Percentiles rank a stretch among this genome's conserved stretches.
Evolutionary conservation across 2,888 invertebrate genomes (phyloP).

Genomic region (Metopia argyrocephala): DNA sequence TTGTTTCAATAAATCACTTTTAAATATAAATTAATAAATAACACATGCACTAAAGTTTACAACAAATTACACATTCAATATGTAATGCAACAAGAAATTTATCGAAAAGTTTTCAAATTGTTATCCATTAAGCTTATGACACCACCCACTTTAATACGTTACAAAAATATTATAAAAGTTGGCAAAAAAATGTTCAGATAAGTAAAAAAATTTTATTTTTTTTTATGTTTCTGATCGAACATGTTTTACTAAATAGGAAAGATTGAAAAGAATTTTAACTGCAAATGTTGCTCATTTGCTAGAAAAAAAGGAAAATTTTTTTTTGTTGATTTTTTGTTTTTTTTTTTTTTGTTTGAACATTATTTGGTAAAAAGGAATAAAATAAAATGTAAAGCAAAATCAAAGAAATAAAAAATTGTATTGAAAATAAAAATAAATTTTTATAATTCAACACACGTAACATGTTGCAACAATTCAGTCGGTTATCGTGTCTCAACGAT

Average conservation of each 20-base stretch:
- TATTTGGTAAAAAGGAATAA: constrained; percentile 23
- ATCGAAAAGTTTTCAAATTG: constrained; percentile 57
- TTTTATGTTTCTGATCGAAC: background rate
- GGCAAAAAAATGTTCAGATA: background rate
- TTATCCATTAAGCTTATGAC: constrained; percentile 51
- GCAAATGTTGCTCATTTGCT: constrained; percentile 62
- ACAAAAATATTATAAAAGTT: background rate
- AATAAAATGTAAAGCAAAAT: background rate
- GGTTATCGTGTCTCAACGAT: constrained; percentile 70
- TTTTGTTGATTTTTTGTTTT: constrained; percentile 7
- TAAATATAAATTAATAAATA: constrained; percentile 49
- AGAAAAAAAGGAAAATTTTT: constrained; percentile 47
- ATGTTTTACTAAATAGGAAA: constrained; percentile 18
- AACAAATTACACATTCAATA: constrained; percentile 53
- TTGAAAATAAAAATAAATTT: constrained; percentile 45
- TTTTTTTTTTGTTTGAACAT: constrained; percentile 43
- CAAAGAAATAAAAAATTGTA: constrained; percentile 25
- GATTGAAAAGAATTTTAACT: constrained; percentile 45
- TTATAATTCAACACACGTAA: constrained; percentile 72
- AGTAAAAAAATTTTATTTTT: constrained; percentile 1
- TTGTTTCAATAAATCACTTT: constrained; percentile 33
- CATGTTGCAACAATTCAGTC: constrained; percentile 77
- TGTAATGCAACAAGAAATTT: constrained; percentile 47
- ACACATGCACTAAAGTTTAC: constrained; percentile 44
- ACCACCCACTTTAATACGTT: constrained; percentile 38